Percentiles rank a stretch among this genome's conserved stretches.
Evolutionary conservation across 2,797 vertebrate genomes (phyloP).

Genomic region (Semaprochilodus insignis): DNA sequence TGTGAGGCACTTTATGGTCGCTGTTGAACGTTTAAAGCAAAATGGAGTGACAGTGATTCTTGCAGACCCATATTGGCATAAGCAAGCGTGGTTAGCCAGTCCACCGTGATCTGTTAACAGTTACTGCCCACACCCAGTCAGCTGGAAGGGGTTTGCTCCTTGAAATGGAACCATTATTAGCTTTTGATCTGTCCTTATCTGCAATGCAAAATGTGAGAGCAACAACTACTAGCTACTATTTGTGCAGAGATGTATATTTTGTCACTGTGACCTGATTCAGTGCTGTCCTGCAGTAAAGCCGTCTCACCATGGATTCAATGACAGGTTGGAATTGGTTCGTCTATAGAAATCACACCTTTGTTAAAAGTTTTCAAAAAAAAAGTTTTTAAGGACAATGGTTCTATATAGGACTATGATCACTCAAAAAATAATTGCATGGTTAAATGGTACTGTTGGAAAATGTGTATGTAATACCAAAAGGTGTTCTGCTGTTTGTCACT

Average conservation of each 20-base stretch:
- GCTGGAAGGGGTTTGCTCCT: not conserved
- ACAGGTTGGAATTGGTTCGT: too few species aligned
- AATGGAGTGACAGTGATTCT: not conserved
- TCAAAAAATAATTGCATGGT: too few species aligned
- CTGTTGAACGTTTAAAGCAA: not conserved
- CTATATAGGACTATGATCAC: too few species aligned
- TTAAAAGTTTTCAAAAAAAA: too few species aligned
- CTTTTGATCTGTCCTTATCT: conserved; percentile 14
- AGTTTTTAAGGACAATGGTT: too few species aligned
- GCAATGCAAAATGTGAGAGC: not conserved
- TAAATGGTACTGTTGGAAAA: too few species aligned
- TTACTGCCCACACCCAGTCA: not conserved
- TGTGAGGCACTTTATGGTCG: not conserved
- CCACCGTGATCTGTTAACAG: conserved; percentile 16
- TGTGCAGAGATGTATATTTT: not conserved
- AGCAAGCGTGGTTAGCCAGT: not conserved
- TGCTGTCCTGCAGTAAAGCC: not conserved
- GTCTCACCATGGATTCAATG: not conserved
- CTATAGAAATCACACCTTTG: not conserved
- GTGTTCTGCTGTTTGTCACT: too few species aligned
- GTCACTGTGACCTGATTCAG: not conserved
- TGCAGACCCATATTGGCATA: not conserved
- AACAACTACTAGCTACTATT: not conserved
- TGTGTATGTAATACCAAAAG: too few species aligned
- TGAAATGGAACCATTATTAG: conserved; percentile 12